Percentiles rank a stretch among this genome's conserved stretches.
phyloP scores from a whole-genome alignment of 2,113 vertebrate species.

The Gallinago media region DNA sequence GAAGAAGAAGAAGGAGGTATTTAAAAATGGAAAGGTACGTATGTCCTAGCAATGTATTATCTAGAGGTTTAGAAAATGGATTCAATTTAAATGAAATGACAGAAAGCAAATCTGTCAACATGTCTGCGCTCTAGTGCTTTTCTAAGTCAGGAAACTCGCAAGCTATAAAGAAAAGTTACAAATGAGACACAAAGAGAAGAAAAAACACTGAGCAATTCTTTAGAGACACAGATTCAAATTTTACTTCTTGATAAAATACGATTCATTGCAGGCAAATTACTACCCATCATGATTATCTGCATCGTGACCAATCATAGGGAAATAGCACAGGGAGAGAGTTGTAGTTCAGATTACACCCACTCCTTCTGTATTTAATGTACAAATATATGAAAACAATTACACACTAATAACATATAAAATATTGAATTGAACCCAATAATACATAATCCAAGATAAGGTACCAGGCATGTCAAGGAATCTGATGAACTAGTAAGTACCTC shows the following conservation, averaged over 20 bases:
- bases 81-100: slow-evolving; percentile 65
- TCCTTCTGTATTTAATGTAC: neutral
- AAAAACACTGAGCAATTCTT: neutral
- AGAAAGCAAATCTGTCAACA: slow-evolving; percentile 68
- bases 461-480: neutral
- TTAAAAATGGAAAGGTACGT: slow-evolving; percentile 11
- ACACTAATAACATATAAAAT: slow-evolving; percentile 1
- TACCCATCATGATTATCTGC: neutral
- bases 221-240: neutral
- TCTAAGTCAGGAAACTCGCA: slow-evolving; percentile 54
- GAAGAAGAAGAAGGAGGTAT: neutral
- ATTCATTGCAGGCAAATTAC: slow-evolving; percentile 33
- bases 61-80: slow-evolving; percentile 61
- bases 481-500: neutral
- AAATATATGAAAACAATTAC: slow-evolving; percentile 43
- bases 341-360: neutral
- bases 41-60: slow-evolving; percentile 38
- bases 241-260: slow-evolving; percentile 36
- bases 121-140: slow-evolving; percentile 42
- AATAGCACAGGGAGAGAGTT: neutral
- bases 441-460: neutral
- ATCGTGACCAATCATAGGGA: neutral
- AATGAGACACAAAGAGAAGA: slow-evolving; percentile 7
- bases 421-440: neutral
- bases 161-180: slow-evolving; percentile 56